These are phyloP conservation scores for Hylomyscus alleni DNA, from an alignment of 2,797 vertebrate species.

Conservation along the genomic window DNA sequence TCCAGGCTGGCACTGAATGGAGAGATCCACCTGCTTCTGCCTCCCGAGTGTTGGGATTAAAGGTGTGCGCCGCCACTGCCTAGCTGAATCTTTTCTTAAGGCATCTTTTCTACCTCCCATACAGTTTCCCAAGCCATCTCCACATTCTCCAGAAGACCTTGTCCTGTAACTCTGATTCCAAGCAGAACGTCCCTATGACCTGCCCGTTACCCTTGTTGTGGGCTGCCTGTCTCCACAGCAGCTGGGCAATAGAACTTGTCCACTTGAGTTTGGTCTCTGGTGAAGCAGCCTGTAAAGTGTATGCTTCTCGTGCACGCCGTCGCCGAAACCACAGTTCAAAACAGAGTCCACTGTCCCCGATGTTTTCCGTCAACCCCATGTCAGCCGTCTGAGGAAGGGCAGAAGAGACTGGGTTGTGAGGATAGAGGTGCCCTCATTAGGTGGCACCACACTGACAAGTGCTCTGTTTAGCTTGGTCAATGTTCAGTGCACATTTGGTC, in stretches of 20 bases:
- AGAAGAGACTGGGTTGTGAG: not conserved
- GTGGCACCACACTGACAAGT: not conserved
- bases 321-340: constrained; percentile 96
- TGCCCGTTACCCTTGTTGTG: constrained; percentile 92
- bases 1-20: not conserved
- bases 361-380: constrained; percentile 95
- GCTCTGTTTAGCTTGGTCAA: constrained; percentile 23
- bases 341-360: constrained; percentile 92
- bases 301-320: constrained; percentile 90
- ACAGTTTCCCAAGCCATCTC: not conserved
- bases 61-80: not conserved
- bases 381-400: constrained; percentile 91
- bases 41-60: not conserved
- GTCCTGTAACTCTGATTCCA: not conserved
- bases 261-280: constrained; percentile 90
- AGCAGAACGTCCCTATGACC: not conserved
- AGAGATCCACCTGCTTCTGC: not conserved
- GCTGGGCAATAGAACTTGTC: constrained; percentile 93
- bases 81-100: not conserved
- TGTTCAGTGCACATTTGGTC: constrained; percentile 61
- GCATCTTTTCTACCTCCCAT: not conserved
- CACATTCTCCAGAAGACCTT: not conserved
- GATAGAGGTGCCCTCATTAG: not conserved
- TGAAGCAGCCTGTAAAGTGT: constrained; percentile 92
- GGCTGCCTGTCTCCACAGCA: constrained; percentile 95